Base-by-base conservation (phyloP, 2,113 vertebrate species). In the Elephas maximus region DNA sequence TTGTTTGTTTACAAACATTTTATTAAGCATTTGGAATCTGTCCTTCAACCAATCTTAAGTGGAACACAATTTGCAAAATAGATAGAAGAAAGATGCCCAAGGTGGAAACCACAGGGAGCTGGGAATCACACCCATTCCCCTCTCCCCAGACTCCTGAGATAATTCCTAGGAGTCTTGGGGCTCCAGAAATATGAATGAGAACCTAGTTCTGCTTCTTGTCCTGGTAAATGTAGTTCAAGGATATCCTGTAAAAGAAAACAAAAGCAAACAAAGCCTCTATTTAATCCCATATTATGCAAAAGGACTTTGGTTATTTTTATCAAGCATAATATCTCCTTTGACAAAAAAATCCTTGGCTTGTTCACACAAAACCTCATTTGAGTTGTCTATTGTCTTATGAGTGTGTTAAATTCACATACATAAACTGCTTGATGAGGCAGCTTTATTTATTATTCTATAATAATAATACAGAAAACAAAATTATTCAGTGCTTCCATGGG, bases 291-390 rank as follows among this genome's bases (percentile, higher is more conserved):
- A 41, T 26, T 76, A 65, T 26, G 30, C 67, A 45, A 91, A 41
- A 65, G 41, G 73, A 33, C 53, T 93, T 60, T 17, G 41, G 9
- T 69, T 81, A 44, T 85, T 53, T 74, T 90, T 60, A 65, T 60
- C 76, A 67, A 92, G 67, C n/a, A 62, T 57, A 95, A 82, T 30
- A 91, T 83, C 77, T 84, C 20, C 30, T 37, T 77, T 53, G 65
- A 23, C 91, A 51, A 74, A 74, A 74, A 74, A 41, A 23, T 8
- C n/a, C 8, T 74, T 24, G 8, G 23, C 76, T 81, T 79, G 14
- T 78, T 81, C 62, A 69, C 73, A 90, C 30, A 94, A 45, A 94
- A 67, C 53, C 33, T 21, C 24, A 84, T 30, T 48, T 69, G 48
- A 45, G 37, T 63, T 80, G 63, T 73, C 10, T 78, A 5, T 45